Percentiles rank a stretch among this genome's conserved stretches.
These are phyloP conservation scores for Rhagologus leucostigma DNA, from an alignment of 2,113 vertebrate species.

Conservation along the genomic window DNA sequence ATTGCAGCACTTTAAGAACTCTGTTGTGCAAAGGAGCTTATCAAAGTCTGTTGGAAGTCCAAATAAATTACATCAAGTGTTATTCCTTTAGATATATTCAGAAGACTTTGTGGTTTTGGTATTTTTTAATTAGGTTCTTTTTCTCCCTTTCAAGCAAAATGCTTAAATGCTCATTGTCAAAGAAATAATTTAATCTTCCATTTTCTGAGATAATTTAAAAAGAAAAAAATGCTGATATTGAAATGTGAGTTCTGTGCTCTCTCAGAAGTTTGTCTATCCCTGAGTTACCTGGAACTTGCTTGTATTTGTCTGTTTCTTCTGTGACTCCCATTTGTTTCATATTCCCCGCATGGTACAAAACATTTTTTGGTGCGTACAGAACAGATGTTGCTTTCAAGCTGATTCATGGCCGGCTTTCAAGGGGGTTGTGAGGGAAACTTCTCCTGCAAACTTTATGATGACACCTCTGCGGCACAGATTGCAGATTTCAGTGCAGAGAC, in stretches of 20 bases:
- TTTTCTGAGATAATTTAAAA: not conserved
- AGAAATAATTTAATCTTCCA: not conserved
- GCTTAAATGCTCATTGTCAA: not conserved
- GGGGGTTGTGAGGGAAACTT: not conserved
- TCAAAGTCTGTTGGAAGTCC: not conserved
- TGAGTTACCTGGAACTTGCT: not conserved
- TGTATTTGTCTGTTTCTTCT: not conserved
- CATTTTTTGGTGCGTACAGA: not conserved
- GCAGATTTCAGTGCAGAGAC: not conserved
- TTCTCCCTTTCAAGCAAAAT: not conserved
- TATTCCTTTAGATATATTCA: not conserved
- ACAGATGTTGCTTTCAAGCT: not conserved
- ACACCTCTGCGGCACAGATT: not conserved
- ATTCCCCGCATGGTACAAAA: not conserved
- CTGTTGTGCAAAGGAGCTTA: not conserved
- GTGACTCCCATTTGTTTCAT: fast-evolving
- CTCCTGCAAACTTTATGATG: not conserved
- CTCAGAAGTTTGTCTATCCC: not conserved
- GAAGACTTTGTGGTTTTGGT: not conserved
- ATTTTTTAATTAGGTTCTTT: not conserved
- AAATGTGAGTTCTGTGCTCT: not conserved
- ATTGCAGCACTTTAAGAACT: not conserved
- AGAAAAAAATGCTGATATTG: fast-evolving
- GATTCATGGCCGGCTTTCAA: not conserved
- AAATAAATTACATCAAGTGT: not conserved